These are phyloP conservation scores for Platycnemis pennipes DNA, from an alignment of 2,888 invertebrate species.

Conservation along the genomic window DNA sequence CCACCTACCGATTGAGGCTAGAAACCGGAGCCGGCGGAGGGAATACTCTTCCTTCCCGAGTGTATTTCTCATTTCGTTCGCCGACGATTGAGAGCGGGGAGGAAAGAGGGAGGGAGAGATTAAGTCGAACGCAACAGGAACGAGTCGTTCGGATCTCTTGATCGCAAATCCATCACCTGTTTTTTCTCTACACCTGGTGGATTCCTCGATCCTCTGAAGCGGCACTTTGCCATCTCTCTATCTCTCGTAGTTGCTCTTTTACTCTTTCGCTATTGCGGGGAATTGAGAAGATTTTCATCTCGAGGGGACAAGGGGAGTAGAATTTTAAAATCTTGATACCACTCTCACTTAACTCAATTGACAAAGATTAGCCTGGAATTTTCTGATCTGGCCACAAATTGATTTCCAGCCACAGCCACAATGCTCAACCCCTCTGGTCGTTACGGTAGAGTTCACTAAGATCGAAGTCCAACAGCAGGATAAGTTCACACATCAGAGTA, in stretches of 20 bases:
- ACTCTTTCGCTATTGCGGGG: not conserved
- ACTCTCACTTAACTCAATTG: no score
- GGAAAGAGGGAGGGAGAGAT: not conserved
- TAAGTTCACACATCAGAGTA: no score
- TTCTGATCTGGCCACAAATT: no score
- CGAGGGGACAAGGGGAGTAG: not conserved
- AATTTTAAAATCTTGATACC: no score
- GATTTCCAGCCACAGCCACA: no score
- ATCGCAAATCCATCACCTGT: not conserved
- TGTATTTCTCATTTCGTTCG: slow-evolving; percentile 6
- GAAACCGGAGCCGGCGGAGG: slow-evolving; percentile 6
- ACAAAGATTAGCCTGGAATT: no score
- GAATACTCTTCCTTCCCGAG: not conserved
- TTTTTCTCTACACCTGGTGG: not conserved
- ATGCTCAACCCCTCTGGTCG: no score
- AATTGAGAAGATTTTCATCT: not conserved
- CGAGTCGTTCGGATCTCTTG: not conserved
- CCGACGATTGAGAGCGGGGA: not conserved
- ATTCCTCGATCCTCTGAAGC: not conserved
- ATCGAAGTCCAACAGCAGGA: no score
- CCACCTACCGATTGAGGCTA: not conserved
- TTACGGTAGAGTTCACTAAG: no score
- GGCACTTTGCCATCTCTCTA: not conserved
- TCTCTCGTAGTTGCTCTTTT: not conserved
- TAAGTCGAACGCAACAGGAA: not conserved